Conservation (phyloP, 2,888 invertebrate genomes). For the Chymomyza procnemis region DNA sequence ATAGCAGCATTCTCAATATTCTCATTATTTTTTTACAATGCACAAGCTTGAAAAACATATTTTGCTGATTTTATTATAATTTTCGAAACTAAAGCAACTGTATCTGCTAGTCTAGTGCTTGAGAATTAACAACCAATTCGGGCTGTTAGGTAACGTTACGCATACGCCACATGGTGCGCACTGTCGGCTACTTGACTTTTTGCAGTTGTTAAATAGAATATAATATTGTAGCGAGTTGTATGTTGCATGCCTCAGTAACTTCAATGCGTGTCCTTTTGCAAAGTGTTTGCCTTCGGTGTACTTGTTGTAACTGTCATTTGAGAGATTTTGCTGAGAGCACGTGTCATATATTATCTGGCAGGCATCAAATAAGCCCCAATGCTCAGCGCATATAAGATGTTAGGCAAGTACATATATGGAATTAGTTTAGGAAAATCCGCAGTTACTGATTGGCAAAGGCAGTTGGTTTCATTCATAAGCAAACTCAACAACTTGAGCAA, state of each 20-base stretch:
- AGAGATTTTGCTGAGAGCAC: neutral
- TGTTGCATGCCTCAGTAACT: conserved; percentile 10
- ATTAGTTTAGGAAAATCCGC: neutral
- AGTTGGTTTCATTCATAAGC: neutral
- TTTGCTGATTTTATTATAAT: no score
- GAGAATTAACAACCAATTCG: neutral
- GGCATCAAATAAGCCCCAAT: neutral
- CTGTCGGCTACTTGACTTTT: conserved; percentile 33
- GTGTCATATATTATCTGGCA: neutral
- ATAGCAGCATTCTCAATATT: no score
- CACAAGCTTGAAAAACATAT: no score
- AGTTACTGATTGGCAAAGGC: no score
- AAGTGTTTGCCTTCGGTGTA: neutral
- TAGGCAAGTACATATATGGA: no score
- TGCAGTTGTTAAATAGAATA: conserved; percentile 8
- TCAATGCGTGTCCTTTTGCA: neutral
- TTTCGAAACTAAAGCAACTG: neutral
- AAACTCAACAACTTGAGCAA: neutral
- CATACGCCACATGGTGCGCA: conserved; percentile 25
- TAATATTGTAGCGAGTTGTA: neutral
- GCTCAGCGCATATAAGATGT: neutral
- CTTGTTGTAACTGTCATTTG: neutral
- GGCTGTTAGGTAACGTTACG: conserved; percentile 30
- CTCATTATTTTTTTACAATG: no score
- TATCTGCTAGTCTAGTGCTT: neutral